Conservation (phyloP, 2,888 invertebrate species). For the Zonitis immaculata region DNA sequence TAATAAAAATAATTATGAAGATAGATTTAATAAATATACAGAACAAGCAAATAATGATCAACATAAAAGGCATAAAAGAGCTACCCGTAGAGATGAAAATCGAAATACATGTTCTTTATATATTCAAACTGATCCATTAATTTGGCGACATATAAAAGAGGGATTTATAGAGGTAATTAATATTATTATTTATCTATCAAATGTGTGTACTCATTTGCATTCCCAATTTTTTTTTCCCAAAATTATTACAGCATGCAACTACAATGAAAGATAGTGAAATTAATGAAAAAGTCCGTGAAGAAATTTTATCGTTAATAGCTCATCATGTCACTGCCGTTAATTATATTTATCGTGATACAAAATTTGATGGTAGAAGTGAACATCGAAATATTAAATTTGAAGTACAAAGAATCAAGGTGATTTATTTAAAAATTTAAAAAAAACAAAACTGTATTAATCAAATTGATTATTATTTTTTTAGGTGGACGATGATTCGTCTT, state of each 20-base stretch:
- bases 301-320: slow-evolving; percentile 94
- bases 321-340: slow-evolving; percentile 98
- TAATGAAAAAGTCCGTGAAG: slow-evolving; percentile 89
- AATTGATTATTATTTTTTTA: slow-evolving; percentile 39
- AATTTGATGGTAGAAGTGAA: slow-evolving; percentile 84
- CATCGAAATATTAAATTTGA: slow-evolving; percentile 96
- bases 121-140: slow-evolving; percentile 96
- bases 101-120: slow-evolving; percentile 91
- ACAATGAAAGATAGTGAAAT: slow-evolving; percentile 62
- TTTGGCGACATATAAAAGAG: slow-evolving; percentile 91
- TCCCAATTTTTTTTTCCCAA: too few species aligned
- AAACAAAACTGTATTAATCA: neutral
- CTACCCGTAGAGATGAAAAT: slow-evolving; percentile 63
- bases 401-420: slow-evolving; percentile 79
- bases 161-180: slow-evolving; percentile 69
- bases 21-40: slow-evolving; percentile 69
- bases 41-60: slow-evolving; percentile 63
- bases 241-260: slow-evolving; percentile 62
- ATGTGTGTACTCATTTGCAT: too few species aligned
- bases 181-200: too few species aligned
- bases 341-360: slow-evolving; percentile 92
- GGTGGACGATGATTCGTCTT: slow-evolving; percentile 87
- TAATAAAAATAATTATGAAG: slow-evolving; percentile 39
- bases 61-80: slow-evolving; percentile 41
- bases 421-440: neutral